phyloP scores from a whole-genome alignment of 2,888 invertebrate species.

The Geophilus truncorum region DNA sequence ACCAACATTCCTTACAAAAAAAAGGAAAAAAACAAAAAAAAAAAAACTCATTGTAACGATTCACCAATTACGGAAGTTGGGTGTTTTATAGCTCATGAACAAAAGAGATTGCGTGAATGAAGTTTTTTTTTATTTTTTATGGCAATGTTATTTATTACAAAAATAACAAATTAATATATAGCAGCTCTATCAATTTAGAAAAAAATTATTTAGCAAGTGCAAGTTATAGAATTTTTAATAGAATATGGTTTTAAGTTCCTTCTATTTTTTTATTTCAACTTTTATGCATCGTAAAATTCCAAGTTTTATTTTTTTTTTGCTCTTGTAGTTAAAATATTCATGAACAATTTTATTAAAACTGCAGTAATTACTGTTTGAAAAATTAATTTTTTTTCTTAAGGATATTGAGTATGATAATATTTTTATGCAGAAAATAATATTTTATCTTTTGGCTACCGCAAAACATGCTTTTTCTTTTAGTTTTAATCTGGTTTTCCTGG shows the following conservation, averaged over 20 bases:
- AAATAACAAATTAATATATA: too few species aligned
- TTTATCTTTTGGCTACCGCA: too few species aligned
- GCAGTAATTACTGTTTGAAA: neutral
- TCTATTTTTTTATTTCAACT: neutral
- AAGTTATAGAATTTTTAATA: neutral
- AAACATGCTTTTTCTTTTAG: too few species aligned
- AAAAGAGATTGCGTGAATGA: conserved; percentile 1
- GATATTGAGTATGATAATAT: too few species aligned
- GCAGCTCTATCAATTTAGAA: too few species aligned
- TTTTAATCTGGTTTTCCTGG: too few species aligned
- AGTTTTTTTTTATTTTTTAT: neutral
- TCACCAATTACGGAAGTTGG: neutral
- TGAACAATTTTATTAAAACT: neutral
- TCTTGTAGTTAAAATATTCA: too few species aligned
- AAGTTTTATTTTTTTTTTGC: neutral
- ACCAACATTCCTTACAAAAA: neutral
- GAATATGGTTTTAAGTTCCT: neutral
- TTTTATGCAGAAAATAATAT: too few species aligned
- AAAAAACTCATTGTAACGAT: neutral
- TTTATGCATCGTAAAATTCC: neutral
- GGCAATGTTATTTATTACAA: too few species aligned
- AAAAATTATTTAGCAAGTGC: too few species aligned
- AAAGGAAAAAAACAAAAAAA: neutral
- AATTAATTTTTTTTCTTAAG: neutral
- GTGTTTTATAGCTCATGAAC: neutral